Conservation (phyloP, 2,888 invertebrate species). For the Mythimna pallens region DNA sequence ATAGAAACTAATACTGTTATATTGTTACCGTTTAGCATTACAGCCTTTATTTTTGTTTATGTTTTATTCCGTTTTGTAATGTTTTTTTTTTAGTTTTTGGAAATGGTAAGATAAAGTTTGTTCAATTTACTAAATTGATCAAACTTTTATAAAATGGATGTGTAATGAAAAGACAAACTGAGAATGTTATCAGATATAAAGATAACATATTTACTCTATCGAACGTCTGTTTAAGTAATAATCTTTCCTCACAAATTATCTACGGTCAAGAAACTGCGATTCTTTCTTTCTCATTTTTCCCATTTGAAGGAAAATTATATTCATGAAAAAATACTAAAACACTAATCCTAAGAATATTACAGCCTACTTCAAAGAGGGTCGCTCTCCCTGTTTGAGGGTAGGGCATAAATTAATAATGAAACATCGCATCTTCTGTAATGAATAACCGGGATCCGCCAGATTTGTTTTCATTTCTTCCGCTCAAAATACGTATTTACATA, state of each 20-base stretch:
- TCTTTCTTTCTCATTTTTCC: not conserved
- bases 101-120: too few relatives aligned
- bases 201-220: not conserved
- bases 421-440: conserved; percentile 70
- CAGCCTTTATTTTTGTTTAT: conserved; percentile 3
- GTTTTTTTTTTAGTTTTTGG: too few relatives aligned
- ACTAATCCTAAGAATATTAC: conserved; percentile 57
- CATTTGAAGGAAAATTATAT: conserved; percentile 41
- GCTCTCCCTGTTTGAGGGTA: conserved; percentile 57
- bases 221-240: not conserved
- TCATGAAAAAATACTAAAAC: conserved; percentile 56
- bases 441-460: conserved; percentile 70
- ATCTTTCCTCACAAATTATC: not conserved
- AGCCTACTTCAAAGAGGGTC: conserved; percentile 62
- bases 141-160: not conserved
- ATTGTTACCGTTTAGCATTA: conserved; percentile 59
- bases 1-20: conserved; percentile 70
- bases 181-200: not conserved
- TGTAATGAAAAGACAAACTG: not conserved
- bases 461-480: conserved; percentile 82
- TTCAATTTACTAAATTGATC: too few relatives aligned
- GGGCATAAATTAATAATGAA: conserved; percentile 70
- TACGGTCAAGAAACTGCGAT: conserved; percentile 1
- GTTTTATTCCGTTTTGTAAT: not conserved
- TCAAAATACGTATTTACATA: conserved; percentile 81